Percentiles rank a stretch among this genome's conserved stretches.
phyloP scores from a whole-genome alignment of 2,797 vertebrate species.

The Cichlasoma orientale region DNA sequence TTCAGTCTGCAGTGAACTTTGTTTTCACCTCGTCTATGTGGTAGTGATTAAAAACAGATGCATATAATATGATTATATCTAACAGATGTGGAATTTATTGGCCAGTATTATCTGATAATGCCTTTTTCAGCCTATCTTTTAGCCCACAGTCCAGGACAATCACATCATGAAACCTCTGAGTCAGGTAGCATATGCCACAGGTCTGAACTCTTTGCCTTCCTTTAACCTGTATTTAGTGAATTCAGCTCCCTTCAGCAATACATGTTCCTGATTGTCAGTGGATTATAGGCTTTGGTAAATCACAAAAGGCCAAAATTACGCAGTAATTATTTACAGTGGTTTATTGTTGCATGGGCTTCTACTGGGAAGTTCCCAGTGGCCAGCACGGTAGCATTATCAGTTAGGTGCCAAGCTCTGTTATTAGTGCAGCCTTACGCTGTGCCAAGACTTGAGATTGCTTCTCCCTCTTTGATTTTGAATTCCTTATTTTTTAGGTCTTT shows the following conservation, averaged over 20 bases:
- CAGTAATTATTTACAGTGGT: slow-evolving; percentile 11
- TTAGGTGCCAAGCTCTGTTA: slow-evolving; percentile 30
- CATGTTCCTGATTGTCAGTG: neutral
- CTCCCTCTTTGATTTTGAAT: slow-evolving; percentile 18
- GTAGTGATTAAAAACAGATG: too few relatives aligned
- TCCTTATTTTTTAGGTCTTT: slow-evolving; percentile 49
- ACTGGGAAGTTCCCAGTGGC: slow-evolving; percentile 25
- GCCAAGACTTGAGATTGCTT: slow-evolving; percentile 33
- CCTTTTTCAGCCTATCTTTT: neutral
- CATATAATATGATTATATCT: too few relatives aligned
- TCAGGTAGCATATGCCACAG: neutral
- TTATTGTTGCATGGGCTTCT: neutral
- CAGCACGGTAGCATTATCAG: neutral
- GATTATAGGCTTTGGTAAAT: slow-evolving; percentile 17
- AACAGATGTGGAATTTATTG: too few relatives aligned
- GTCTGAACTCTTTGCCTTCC: neutral
- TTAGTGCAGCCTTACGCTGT: neutral
- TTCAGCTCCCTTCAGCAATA: neutral
- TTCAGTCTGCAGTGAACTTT: too few relatives aligned
- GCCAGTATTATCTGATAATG: too few relatives aligned
- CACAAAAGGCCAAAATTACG: neutral
- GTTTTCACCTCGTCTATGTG: too few relatives aligned
- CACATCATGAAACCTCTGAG: neutral
- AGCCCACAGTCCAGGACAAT: neutral
- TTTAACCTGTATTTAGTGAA: neutral